Evolutionary conservation across 2,113 vertebrate species (phyloP), one percentile per base, ranked within the genome.

Genomic region (Amphiprion percula): DNA sequence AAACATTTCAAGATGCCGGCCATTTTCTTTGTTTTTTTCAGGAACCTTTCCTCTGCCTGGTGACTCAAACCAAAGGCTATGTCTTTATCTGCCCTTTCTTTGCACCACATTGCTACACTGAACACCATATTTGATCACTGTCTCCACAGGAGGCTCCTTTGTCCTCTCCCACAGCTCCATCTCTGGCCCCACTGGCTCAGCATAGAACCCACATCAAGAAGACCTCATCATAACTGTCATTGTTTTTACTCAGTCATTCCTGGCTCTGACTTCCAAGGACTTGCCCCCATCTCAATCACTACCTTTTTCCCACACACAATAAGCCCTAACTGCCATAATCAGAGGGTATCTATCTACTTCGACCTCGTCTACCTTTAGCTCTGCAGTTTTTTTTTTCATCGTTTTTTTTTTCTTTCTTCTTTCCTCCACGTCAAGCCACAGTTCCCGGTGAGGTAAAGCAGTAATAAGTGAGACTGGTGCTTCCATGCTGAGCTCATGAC

Each of bases 141-240:
- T 72, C 89, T 83, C 83, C 62, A 69, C 79, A 74, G 84, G 84
- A 67, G 84, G 62, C 77, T 69, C 54, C 82, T 77, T 54, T 56
- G 41, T 82, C 59, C 71, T 81, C 85, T 82, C 79, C 41, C 53
- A 65, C 79, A 68, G 78, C 68, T 85, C 84, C 59, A 59, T 80
- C 79, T 79, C 53, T 3, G 28, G 74, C 64, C 69, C 74, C 7
- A 37, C 80, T 67, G 61, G 73, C 75, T 88, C 72, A 86, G 82
- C 68, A 68, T 24, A 64, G 52, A 69, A 77, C 49, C 77, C 69
- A 86, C 82, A 79, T 88, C 72, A 77, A 74, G 83, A 61, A 26
- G 50, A 67, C 72, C 77, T 90, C 77, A 89, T 93, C 88, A 91
- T 87, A 84, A 70, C 82, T 17, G 53, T 79, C 77, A 86, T 80